phyloP scores from a whole-genome alignment of 1,140 invertebrate genomes.

The Trypoxylus dichotomus region DNA sequence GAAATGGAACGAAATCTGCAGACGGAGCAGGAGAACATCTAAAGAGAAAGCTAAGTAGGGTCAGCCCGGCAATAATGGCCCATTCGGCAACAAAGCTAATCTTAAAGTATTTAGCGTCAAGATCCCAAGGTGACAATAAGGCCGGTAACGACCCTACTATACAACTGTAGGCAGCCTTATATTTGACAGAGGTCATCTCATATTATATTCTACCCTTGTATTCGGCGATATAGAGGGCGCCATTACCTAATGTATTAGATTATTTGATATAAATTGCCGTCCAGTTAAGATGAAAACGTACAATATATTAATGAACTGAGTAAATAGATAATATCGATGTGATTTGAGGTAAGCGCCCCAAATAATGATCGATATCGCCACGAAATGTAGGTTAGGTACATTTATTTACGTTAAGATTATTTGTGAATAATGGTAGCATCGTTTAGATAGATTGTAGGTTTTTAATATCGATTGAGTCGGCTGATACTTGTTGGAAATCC shows the following conservation, averaged over 20 bases:
- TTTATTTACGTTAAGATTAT: too few relatives aligned
- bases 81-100: conserved; percentile 19
- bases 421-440: too few relatives aligned
- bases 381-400: too few relatives aligned
- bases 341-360: too few relatives aligned
- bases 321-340: too few relatives aligned
- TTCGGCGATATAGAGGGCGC: not conserved
- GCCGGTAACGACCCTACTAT: conserved; percentile 3
- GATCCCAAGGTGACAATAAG: conserved; percentile 23
- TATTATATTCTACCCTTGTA: conserved; percentile 7
- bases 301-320: too few relatives aligned
- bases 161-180: not conserved
- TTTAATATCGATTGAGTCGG: too few relatives aligned
- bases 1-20: not conserved
- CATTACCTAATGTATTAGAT: conserved; percentile 14
- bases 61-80: conserved; percentile 9
- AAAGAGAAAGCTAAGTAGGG: not conserved
- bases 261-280: not conserved
- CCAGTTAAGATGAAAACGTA: not conserved
- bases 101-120: conserved; percentile 24
- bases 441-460: too few relatives aligned
- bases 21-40: not conserved
- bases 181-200: conserved; percentile 2
- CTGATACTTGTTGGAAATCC: too few relatives aligned
- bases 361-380: too few relatives aligned